phyloP scores from a whole-genome alignment of 2,888 invertebrate species.

The Trichopoda pennipes region DNA sequence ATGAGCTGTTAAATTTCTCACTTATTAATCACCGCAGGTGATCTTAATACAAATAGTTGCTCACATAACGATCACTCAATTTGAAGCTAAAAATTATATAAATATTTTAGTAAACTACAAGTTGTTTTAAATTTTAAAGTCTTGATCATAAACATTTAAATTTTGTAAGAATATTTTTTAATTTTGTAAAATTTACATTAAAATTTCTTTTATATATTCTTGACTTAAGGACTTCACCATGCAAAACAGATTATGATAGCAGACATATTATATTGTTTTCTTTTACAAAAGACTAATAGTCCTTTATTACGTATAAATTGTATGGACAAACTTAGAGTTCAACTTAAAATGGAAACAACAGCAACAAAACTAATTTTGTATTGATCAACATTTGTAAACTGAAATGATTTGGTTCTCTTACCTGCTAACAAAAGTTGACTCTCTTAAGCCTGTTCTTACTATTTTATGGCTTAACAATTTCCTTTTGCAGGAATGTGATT shows the following conservation, averaged over 20 bases:
- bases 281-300: constrained; percentile 73
- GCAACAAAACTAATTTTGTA: constrained; percentile 57
- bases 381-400: constrained; percentile 73
- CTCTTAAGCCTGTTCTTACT: constrained; percentile 48
- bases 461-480: not conserved
- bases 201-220: constrained; percentile 73
- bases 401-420: constrained; percentile 53
- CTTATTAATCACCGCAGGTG: constrained; percentile 56
- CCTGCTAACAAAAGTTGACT: constrained; percentile 59
- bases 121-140: constrained; percentile 25
- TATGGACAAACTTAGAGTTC: not conserved
- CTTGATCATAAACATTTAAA: constrained; percentile 41
- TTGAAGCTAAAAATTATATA: not conserved
- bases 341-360: constrained; percentile 21
- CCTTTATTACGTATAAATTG: constrained; percentile 59
- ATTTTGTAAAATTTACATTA: not conserved
- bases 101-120: constrained; percentile 37
- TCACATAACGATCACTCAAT: not conserved
- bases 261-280: constrained; percentile 70
- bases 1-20: constrained; percentile 47
- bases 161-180: constrained; percentile 55
- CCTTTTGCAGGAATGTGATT: not conserved
- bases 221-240: constrained; percentile 76
- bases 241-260: not conserved
- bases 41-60: constrained; percentile 1